Evolutionary conservation across 2,797 vertebrate species (phyloP).

Genomic region (Leptodactylus fallax): DNA sequence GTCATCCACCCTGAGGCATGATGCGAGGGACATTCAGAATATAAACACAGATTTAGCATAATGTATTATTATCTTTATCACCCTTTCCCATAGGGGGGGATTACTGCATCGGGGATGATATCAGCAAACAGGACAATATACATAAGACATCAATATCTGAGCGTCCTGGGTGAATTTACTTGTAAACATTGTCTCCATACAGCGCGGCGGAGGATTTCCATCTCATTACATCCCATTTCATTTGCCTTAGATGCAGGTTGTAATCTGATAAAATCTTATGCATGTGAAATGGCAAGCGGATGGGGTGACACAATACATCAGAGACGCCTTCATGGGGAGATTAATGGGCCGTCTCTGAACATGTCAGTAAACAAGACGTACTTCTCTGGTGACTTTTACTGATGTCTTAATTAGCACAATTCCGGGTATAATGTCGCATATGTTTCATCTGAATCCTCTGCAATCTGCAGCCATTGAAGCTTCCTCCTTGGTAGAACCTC

Average conservation of each 20-base stretch:
- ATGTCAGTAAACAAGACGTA: conserved; percentile 32
- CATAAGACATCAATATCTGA: background rate
- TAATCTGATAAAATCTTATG: background rate
- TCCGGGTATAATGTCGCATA: background rate
- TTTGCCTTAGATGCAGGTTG: background rate
- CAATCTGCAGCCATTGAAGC: background rate
- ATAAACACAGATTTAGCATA: background rate
- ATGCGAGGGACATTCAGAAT: background rate
- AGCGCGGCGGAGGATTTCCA: background rate
- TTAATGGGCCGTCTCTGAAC: background rate
- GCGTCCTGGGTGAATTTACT: background rate
- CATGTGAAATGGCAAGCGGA: background rate
- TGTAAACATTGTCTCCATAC: background rate
- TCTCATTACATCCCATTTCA: background rate
- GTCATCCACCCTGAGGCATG: background rate
- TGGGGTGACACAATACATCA: background rate
- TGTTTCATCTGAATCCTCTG: background rate
- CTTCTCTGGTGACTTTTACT: conserved; percentile 32
- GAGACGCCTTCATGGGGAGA: background rate
- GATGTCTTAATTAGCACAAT: conserved; percentile 37
- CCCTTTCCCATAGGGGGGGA: too few relatives aligned
- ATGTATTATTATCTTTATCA: background rate
- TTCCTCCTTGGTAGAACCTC: background rate
- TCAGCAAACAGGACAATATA: too few relatives aligned
- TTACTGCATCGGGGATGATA: too few relatives aligned